These are phyloP conservation scores for Coranthus polyacanthus DNA, from an alignment of 2,797 vertebrate species.

Conservation along the genomic window DNA sequence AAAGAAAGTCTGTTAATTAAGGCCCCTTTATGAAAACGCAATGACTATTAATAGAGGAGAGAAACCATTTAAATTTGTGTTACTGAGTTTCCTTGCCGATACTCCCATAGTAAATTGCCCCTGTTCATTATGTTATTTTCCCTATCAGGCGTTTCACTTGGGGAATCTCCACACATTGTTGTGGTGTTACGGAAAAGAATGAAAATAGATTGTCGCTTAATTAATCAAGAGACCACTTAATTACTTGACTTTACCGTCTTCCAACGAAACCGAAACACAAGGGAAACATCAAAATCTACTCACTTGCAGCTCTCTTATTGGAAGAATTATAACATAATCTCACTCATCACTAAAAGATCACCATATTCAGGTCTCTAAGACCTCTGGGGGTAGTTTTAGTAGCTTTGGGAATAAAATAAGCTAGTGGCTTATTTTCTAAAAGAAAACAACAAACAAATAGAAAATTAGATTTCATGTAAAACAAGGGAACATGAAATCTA, in stretches of 20 bases:
- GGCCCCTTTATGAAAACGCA: constrained; percentile 70
- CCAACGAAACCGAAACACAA: constrained; percentile 66
- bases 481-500: no score
- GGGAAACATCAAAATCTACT: constrained; percentile 63
- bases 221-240: constrained; percentile 83
- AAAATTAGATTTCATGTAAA: no score
- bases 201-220: constrained; percentile 81
- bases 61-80: constrained; percentile 68
- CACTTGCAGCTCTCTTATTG: constrained; percentile 39
- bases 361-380: constrained; percentile 35
- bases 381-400: constrained; percentile 4
- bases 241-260: constrained; percentile 77
- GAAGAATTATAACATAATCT: constrained; percentile 50
- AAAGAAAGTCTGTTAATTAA: constrained; percentile 80
- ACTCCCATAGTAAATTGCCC: constrained; percentile 68
- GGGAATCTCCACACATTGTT: constrained; percentile 80
- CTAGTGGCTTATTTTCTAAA: constrained; percentile 1
- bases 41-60: constrained; percentile 75
- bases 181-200: constrained; percentile 72
- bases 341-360: constrained; percentile 41
- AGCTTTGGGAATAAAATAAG: constrained; percentile 6
- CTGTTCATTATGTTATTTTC: constrained; percentile 76
- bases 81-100: constrained; percentile 59
- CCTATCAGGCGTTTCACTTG: constrained; percentile 74
- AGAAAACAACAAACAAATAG: neutral